Conservation (phyloP, 1,140 invertebrate species). For the Pseudomyrmex pallidus region DNA sequence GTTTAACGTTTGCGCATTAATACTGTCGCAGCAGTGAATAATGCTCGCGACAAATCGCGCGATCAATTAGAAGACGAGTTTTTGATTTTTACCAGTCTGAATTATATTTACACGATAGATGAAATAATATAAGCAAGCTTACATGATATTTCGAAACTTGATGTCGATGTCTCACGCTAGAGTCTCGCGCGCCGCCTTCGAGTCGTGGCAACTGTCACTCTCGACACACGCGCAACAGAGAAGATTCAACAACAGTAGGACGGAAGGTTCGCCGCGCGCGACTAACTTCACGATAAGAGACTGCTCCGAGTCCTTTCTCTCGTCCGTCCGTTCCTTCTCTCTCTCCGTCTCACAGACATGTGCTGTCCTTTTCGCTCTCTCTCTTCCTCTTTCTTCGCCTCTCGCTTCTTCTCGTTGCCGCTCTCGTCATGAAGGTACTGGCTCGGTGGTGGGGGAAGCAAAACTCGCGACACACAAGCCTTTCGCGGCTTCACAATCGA, state of each 20-base stretch:
- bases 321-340: slow-evolving; percentile 18
- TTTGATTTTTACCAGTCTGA: too few species aligned
- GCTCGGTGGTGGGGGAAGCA: slow-evolving; percentile 3
- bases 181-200: neutral
- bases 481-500: slow-evolving; percentile 58
- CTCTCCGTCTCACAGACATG: neutral
- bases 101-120: too few species aligned
- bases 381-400: neutral
- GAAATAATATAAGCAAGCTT: too few species aligned
- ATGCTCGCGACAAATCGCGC: neutral
- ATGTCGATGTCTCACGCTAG: too few species aligned
- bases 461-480: slow-evolving; percentile 48
- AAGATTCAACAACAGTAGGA: slow-evolving; percentile 68
- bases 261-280: slow-evolving; percentile 72
- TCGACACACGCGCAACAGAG: slow-evolving; percentile 55
- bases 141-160: too few species aligned
- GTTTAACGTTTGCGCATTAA: neutral
- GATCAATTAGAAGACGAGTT: neutral
- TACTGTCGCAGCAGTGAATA: too few species aligned
- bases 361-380: slow-evolving; percentile 1
- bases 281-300: slow-evolving; percentile 68
- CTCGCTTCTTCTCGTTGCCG: slow-evolving; percentile 2
- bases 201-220: slow-evolving; percentile 63
- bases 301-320: slow-evolving; percentile 52
- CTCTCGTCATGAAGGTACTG: slow-evolving; percentile 26